A percentile compares a stretch with the other conserved stretches of the same genome.
Conservation (phyloP, 2,797 vertebrate species). For the Fundulus diaphanus region DNA sequence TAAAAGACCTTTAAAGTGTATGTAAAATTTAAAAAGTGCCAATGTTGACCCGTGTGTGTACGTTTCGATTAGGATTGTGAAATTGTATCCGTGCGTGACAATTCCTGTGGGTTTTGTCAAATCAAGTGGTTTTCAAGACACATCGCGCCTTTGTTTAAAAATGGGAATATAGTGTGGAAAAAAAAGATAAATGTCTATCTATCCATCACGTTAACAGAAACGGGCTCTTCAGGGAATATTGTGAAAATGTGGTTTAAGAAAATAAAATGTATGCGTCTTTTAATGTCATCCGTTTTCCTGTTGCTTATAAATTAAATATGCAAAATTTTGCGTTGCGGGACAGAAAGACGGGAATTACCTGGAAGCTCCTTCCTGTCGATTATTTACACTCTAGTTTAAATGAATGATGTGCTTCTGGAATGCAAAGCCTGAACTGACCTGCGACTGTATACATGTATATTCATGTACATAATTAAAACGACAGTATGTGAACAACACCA, state of each 20-base stretch:
- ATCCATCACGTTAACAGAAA: slow-evolving; percentile 63
- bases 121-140: slow-evolving; percentile 55
- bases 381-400: slow-evolving; percentile 60
- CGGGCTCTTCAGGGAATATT: slow-evolving; percentile 77
- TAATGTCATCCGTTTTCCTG: slow-evolving; percentile 57
- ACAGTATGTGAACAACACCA: slow-evolving; percentile 56
- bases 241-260: slow-evolving; percentile 67
- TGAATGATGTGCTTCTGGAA: slow-evolving; percentile 76
- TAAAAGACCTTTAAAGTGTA: slow-evolving; percentile 53
- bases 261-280: slow-evolving; percentile 59
- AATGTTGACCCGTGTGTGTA: slow-evolving; percentile 60
- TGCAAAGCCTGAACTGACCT: slow-evolving; percentile 80
- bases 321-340: slow-evolving; percentile 66
- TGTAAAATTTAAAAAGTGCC: slow-evolving; percentile 69
- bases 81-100: slow-evolving; percentile 78
- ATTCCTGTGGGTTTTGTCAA: slow-evolving; percentile 58
- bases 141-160: slow-evolving; percentile 51
- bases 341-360: slow-evolving; percentile 47
- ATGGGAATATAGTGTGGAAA: slow-evolving; percentile 72
- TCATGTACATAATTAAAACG: slow-evolving; percentile 84
- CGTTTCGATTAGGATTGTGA: slow-evolving; percentile 65
- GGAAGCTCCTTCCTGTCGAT: slow-evolving; percentile 66
- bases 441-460: slow-evolving; percentile 82
- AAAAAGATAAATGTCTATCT: slow-evolving; percentile 71
- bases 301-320: slow-evolving; percentile 80